Evolutionary conservation across 2,888 invertebrate genomes (phyloP).

Genomic region (Leptopilina myrica): DNA sequence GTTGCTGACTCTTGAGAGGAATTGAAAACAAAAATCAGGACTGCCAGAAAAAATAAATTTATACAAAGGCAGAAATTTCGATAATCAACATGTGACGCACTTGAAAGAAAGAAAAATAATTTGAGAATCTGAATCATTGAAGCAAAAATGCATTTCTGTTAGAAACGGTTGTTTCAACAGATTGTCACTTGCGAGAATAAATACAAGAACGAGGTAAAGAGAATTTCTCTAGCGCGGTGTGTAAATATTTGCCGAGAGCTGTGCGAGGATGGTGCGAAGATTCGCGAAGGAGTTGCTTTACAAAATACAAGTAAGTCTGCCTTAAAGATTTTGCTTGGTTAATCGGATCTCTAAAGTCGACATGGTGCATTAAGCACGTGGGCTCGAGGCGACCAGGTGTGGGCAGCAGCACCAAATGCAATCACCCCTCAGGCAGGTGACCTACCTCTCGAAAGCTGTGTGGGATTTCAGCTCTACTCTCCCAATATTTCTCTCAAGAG

Average conservation of each 20-base stretch:
- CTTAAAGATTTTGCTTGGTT: slow-evolving; percentile 21
- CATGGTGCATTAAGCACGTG: slow-evolving; percentile 25
- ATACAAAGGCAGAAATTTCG: too few species aligned
- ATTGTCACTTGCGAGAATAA: too few species aligned
- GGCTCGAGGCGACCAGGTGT: slow-evolving; percentile 34
- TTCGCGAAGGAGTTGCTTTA: slow-evolving; percentile 1
- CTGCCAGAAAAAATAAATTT: too few species aligned
- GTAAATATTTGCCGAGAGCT: slow-evolving; percentile 15
- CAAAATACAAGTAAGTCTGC: neutral
- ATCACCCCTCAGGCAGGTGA: slow-evolving; percentile 44
- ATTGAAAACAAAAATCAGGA: too few species aligned
- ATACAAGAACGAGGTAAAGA: neutral
- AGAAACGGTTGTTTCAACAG: too few species aligned
- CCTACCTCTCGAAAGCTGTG: slow-evolving; percentile 42
- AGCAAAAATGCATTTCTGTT: too few species aligned
- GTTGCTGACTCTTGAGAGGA: too few species aligned
- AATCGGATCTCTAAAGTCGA: slow-evolving; percentile 18
- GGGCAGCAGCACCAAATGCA: slow-evolving; percentile 43
- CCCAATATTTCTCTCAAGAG: slow-evolving; percentile 20
- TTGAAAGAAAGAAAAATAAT: too few species aligned
- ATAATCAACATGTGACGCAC: too few species aligned
- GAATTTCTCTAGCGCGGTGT: slow-evolving; percentile 9
- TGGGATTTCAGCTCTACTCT: slow-evolving; percentile 37
- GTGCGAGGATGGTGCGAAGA: slow-evolving; percentile 5
- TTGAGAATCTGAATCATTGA: too few species aligned